Evolutionary conservation across 1,140 invertebrate species (phyloP).

Genomic region (Eupeodes corollae): DNA sequence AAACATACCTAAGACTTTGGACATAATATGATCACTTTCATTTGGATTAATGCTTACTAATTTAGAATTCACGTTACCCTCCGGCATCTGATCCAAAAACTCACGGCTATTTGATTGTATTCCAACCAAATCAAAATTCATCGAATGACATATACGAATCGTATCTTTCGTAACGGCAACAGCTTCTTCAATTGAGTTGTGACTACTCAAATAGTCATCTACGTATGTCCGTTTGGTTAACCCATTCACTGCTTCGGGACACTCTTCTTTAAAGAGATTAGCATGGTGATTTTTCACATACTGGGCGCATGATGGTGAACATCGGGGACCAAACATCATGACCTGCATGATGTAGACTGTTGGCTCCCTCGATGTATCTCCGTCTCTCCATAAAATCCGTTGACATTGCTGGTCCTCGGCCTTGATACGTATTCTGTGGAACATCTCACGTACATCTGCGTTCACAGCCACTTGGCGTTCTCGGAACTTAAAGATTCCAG

Average conservation of each 20-base stretch:
- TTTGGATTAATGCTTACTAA: too few relatives aligned
- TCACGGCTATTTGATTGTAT: too few relatives aligned
- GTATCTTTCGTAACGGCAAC: too few relatives aligned
- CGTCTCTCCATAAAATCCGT: neutral
- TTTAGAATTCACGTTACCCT: too few relatives aligned
- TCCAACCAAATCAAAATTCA: too few relatives aligned
- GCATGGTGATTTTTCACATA: slow-evolving; percentile 1
- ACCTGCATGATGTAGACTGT: neutral
- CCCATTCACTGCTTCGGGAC: slow-evolving; percentile 15
- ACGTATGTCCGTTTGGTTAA: slow-evolving; percentile 26
- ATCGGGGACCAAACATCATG: neutral
- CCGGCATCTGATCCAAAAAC: too few relatives aligned
- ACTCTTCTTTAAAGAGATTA: slow-evolving; percentile 7
- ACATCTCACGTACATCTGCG: neutral
- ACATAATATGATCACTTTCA: too few relatives aligned
- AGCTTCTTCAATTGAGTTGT: too few relatives aligned
- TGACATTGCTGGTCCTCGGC: neutral
- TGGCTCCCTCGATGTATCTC: neutral
- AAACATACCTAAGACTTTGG: too few relatives aligned
- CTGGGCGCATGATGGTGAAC: neutral
- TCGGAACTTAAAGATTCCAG: neutral
- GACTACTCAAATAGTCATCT: slow-evolving; percentile 31
- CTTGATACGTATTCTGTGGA: neutral
- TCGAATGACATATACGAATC: too few relatives aligned
- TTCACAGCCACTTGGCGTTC: neutral